Evolutionary conservation across 2,888 invertebrate species (phyloP).

Genomic region (Psylliodes chrysocephalus): DNA sequence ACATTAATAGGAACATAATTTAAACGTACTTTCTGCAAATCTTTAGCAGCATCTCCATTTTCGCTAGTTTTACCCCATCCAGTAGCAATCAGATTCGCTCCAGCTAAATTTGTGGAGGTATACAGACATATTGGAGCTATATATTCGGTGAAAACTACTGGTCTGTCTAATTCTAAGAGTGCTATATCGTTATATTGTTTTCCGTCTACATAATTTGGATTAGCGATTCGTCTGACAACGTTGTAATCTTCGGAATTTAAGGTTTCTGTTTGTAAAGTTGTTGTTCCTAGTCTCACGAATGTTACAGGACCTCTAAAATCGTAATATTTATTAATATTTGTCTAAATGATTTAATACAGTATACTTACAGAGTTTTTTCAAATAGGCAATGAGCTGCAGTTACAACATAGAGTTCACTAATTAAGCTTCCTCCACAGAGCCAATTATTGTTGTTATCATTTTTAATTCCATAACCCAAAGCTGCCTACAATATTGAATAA

Average conservation of each 20-base stretch:
- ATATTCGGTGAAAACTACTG: constrained; percentile 59
- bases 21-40: constrained; percentile 64
- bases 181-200: constrained; percentile 67
- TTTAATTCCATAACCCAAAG: constrained; percentile 54
- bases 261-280: constrained; percentile 57
- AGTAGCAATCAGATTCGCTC: constrained; percentile 58
- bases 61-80: constrained; percentile 64
- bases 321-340: neutral
- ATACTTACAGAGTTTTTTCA: constrained; percentile 49
- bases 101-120: constrained; percentile 39
- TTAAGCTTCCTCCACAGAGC: constrained; percentile 75
- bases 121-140: constrained; percentile 66
- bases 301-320: constrained; percentile 57
- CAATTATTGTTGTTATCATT: constrained; percentile 61
- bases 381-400: constrained; percentile 76
- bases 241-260: constrained; percentile 56
- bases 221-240: constrained; percentile 57
- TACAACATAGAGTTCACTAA: constrained; percentile 72
- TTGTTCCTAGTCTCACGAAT: constrained; percentile 65
- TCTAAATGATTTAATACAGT: neutral
- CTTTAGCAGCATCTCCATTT: constrained; percentile 50
- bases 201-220: constrained; percentile 63
- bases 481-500: constrained; percentile 57
- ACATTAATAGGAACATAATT: constrained; percentile 51
- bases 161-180: constrained; percentile 61